Evolutionary conservation across 2,888 invertebrate species (phyloP).

Genomic region (Drosophila borealis): DNA sequence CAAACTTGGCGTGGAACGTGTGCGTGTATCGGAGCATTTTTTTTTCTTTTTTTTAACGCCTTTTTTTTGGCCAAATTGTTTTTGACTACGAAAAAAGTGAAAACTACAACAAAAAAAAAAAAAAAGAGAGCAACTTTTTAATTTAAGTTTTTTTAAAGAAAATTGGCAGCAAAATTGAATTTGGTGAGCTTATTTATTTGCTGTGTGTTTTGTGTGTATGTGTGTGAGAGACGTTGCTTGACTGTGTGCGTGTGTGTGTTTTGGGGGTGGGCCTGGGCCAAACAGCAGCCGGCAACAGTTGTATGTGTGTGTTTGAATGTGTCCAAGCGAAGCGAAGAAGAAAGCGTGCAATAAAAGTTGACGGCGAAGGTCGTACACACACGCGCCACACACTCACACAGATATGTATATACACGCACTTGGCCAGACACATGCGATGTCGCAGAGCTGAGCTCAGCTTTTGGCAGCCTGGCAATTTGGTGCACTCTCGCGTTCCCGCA

Average conservation of each 20-base stretch:
- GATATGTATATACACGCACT: conserved; percentile 19
- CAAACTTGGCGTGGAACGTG: conserved; percentile 64
- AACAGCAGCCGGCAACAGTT: conserved; percentile 55
- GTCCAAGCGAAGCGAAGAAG: conserved; percentile 78
- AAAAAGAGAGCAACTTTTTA: conserved; percentile 56
- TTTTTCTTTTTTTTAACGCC: conserved; percentile 21
- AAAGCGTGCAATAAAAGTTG: conserved; percentile 74
- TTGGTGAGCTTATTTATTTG: conserved; percentile 31
- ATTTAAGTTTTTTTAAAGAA: conserved; percentile 52
- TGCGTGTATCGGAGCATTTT: conserved; percentile 53
- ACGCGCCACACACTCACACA: conserved; percentile 7
- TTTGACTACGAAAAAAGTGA: conserved; percentile 69
- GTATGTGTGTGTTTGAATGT: conserved; percentile 46
- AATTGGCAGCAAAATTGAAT: conserved; percentile 60
- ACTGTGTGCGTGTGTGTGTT: conserved; percentile 18
- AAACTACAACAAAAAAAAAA: conserved; percentile 46
- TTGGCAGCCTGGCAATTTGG: conserved; percentile 41
- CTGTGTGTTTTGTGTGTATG: conserved; percentile 3
- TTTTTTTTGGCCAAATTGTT: conserved; percentile 45
- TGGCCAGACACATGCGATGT: conserved; percentile 35
- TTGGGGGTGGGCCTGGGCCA: conserved; percentile 25
- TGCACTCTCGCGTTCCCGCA: not conserved
- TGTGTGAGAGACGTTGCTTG: conserved; percentile 11
- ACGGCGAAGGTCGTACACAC: conserved; percentile 68
- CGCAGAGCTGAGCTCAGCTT: conserved; percentile 48